These are phyloP conservation scores for Ernsta delagoae DNA, from an alignment of 2,888 invertebrate genomes.

Conservation along the genomic window DNA sequence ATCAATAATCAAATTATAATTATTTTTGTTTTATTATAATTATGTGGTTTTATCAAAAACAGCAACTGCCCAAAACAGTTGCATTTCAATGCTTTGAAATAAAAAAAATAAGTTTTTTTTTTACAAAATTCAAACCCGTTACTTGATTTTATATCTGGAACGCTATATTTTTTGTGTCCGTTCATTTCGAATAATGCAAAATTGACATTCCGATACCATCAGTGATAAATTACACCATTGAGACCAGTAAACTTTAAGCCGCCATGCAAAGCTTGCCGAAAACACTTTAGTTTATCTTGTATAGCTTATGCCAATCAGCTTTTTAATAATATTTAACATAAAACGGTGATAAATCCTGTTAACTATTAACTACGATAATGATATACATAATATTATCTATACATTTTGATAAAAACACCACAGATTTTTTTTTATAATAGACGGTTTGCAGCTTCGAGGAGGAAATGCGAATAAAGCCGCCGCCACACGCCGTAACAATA, in stretches of 20 bases:
- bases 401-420: too few relatives aligned
- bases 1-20: too few relatives aligned
- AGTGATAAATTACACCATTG: conserved; percentile 5
- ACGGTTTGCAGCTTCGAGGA: background rate
- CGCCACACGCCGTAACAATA: conserved; percentile 19
- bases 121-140: too few relatives aligned
- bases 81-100: background rate
- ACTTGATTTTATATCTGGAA: background rate
- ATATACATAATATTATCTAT: too few relatives aligned
- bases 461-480: background rate
- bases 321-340: background rate
- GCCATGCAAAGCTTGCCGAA: conserved; percentile 1
- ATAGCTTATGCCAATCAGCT: background rate
- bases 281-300: background rate
- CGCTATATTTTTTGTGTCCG: background rate
- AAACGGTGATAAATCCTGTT: background rate
- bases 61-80: background rate
- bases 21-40: too few relatives aligned
- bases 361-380: too few relatives aligned
- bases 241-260: background rate
- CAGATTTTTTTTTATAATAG: too few relatives aligned
- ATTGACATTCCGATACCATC: conserved; percentile 3
- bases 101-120: too few relatives aligned
- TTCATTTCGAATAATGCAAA: conserved; percentile 4
- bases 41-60: background rate